Percentiles rank a stretch among this genome's conserved stretches.
Conservation (phyloP, 1,140 invertebrate genomes). For the Aphelenchoides besseyi region DNA sequence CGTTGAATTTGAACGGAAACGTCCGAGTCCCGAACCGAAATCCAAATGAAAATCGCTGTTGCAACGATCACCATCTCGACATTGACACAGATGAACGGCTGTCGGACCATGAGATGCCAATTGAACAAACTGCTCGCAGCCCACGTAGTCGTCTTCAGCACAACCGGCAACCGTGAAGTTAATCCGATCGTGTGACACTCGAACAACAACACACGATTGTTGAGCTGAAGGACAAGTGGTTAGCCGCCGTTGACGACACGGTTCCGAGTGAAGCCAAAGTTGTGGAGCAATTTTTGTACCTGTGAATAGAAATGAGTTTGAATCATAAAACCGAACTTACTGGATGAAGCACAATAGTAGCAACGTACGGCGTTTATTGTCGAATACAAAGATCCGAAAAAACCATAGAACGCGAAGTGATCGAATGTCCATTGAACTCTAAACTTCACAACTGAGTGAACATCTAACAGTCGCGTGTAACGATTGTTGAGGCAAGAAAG, state of each 20-base stretch:
- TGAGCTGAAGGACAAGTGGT: not conserved
- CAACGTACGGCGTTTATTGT: not conserved
- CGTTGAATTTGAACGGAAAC: not conserved
- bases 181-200: not conserved
- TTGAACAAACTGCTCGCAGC: slow-evolving; percentile 5
- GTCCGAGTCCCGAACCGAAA: not conserved
- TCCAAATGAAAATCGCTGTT: slow-evolving; percentile 8
- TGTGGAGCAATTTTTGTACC: slow-evolving; percentile 13
- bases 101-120: slow-evolving; percentile 4
- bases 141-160: not conserved
- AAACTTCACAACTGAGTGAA: too few species aligned
- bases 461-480: too few species aligned
- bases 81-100: slow-evolving; percentile 13
- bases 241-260: not conserved
- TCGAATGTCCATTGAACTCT: too few species aligned
- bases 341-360: not conserved
- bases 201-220: slow-evolving; percentile 4
- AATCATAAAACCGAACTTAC: not conserved
- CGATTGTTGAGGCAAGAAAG: too few species aligned
- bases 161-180: slow-evolving; percentile 11
- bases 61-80: not conserved
- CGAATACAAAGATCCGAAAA: not conserved
- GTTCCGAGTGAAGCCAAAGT: slow-evolving; percentile 2
- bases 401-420: not conserved
- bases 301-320: not conserved